These are phyloP conservation scores for Drosophila nebulosa DNA, from an alignment of 1,140 invertebrate species.

Conservation along the genomic window DNA sequence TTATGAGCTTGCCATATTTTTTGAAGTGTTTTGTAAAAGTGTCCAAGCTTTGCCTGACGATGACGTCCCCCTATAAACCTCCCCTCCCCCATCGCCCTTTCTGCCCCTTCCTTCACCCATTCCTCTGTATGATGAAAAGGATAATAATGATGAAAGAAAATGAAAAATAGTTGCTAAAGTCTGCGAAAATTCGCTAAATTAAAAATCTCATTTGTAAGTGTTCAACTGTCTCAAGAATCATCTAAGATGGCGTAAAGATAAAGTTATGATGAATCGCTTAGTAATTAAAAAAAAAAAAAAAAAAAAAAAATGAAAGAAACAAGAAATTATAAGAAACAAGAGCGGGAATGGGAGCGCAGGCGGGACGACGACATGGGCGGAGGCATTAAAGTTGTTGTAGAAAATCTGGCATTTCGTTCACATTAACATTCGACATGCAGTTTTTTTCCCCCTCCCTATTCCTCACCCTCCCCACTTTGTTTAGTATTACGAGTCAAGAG, in stretches of 20 bases:
- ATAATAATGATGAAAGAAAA: slow-evolving; percentile 17
- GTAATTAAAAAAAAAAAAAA: background rate
- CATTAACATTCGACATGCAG: background rate
- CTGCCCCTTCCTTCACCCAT: no score
- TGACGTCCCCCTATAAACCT: background rate
- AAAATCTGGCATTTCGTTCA: background rate
- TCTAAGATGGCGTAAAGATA: slow-evolving; percentile 3
- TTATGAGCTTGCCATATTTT: slow-evolving; percentile 76
- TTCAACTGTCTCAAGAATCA: background rate
- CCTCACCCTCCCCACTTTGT: background rate
- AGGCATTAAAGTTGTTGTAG: background rate
- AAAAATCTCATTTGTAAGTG: slow-evolving; percentile 37
- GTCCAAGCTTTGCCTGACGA: slow-evolving; percentile 45
- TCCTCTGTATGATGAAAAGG: background rate
- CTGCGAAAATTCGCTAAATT: slow-evolving; percentile 35
- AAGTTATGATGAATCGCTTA: slow-evolving; percentile 5
- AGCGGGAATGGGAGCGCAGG: no score
- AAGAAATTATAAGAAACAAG: background rate
- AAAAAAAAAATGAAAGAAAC: background rate
- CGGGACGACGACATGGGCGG: no score
- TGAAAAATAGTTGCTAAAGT: slow-evolving; percentile 41
- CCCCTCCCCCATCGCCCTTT: no score
- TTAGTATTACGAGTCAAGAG: background rate
- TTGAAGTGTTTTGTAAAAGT: slow-evolving; percentile 62
- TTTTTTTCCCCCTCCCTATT: background rate